phyloP scores from a whole-genome alignment of 2,113 vertebrate species.

The Synodontis membranacea region DNA sequence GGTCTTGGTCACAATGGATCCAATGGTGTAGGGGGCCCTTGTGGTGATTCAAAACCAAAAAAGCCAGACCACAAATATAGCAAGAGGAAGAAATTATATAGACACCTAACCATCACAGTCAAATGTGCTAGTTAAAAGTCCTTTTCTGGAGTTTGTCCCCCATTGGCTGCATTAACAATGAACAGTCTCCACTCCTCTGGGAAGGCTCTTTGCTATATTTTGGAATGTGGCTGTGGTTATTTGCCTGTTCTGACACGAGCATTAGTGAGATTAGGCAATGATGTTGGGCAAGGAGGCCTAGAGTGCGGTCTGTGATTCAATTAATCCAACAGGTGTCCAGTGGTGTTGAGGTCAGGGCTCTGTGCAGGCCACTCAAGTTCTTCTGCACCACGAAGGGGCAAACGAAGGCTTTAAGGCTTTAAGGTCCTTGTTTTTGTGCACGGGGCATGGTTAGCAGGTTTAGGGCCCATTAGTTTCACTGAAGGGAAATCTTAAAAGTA shows the following conservation, averaged over 20 bases:
- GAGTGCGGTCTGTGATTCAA: neutral
- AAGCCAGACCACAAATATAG: neutral
- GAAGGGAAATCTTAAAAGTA: neutral
- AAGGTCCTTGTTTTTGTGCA: neutral
- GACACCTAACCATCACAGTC: neutral
- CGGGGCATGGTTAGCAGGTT: neutral
- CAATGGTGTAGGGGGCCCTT: neutral
- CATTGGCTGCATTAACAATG: neutral
- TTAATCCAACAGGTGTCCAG: neutral
- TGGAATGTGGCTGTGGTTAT: neutral
- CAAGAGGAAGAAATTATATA: neutral
- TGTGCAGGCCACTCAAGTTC: neutral
- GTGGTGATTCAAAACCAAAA: neutral
- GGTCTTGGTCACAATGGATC: neutral
- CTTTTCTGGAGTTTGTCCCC: neutral
- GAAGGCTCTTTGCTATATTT: neutral
- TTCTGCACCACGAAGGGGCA: too few relatives aligned
- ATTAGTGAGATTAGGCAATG: neutral
- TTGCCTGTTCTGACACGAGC: neutral
- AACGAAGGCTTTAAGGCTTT: too few relatives aligned
- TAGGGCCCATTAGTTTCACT: neutral
- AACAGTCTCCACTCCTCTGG: neutral
- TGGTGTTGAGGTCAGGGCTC: neutral
- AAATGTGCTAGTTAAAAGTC: neutral
- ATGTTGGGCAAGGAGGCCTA: neutral